Evolutionary conservation across 2,888 invertebrate genomes (phyloP), one percentile per base, ranked within the genome.

Genomic region (Athrips mouffetella): DNA sequence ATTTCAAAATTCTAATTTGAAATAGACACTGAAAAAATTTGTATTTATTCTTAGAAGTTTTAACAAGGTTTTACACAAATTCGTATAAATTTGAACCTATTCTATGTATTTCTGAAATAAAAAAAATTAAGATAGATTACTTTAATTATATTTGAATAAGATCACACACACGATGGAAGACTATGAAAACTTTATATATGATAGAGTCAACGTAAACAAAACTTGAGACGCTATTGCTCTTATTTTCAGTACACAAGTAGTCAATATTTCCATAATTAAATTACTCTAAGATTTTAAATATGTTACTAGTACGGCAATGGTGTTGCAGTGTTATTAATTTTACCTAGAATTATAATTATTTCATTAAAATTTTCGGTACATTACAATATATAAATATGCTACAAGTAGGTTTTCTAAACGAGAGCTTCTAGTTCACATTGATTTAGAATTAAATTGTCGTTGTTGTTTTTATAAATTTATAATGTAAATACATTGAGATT

Each of bases 371-470:
- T n/a, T n/a, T n/a, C n/a, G n/a, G n/a, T n/a, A n/a, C n/a, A n/a
- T n/a, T n/a, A n/a, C n/a, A n/a, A n/a, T n/a, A n/a, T n/a, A n/a
- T 50, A 50, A 53, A 44, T 52, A 51, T 52, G 48, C 42, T 54
- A 51, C 48, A 30, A 53, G n/a, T 54, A 53, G 50, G 33, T 54
- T 45, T 48, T 53, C 53, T 57, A 54, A 44, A 45, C 52, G 56
- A 59, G 64, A 52, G 55, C 73, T 62, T 74, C 76, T 81, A 82
- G 61, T 61, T 71, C 77, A 83, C 76, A 82, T 60, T 72, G 63
- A 86, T 87, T 88, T 88, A 88, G 87, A 88, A 88, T 87, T 83
- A 87, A 76, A 69, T 83, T 78, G 77, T 88, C 86, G 87, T 88
- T 85, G 87, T 86, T 76, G 71, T 77, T 75, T 70, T 65, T 73